Percentiles rank a stretch among this genome's conserved stretches.
These are phyloP conservation scores for Girardia tigrina DNA, from an alignment of 2,888 invertebrate species.

Conservation along the genomic window DNA sequence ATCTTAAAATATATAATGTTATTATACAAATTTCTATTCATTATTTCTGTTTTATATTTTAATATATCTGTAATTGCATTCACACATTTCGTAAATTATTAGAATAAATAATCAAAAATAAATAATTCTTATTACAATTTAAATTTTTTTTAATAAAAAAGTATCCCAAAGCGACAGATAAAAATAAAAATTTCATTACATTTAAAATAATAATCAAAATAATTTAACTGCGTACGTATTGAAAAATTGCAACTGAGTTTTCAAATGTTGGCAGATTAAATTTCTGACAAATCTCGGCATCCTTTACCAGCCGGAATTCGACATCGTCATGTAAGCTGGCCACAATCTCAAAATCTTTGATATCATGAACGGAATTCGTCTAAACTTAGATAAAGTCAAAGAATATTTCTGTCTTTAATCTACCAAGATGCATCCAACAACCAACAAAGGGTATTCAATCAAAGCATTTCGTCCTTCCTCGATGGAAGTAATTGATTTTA, in stretches of 20 bases:
- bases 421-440: slow-evolving; percentile 2
- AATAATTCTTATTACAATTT: too few relatives aligned
- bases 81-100: too few relatives aligned
- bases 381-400: not conserved
- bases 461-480: not conserved
- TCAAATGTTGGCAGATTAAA: not conserved
- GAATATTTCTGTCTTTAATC: not conserved
- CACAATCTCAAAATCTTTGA: not conserved
- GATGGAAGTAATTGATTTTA: not conserved
- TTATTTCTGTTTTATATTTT: too few relatives aligned
- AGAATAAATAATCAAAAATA: too few relatives aligned
- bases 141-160: too few relatives aligned
- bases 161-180: too few relatives aligned
- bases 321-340: slow-evolving; percentile 3
- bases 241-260: not conserved
- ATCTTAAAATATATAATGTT: too few relatives aligned
- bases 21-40: too few relatives aligned
- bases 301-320: not conserved
- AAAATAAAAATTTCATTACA: too few relatives aligned
- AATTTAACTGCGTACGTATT: not conserved
- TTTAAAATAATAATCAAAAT: too few relatives aligned
- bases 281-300: not conserved
- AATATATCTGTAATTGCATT: too few relatives aligned
- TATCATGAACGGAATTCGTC: not conserved
- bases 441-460: not conserved